These are phyloP conservation scores for Poecilobothrus nobilitatus DNA, from an alignment of 2,888 invertebrate genomes.

Conservation along the genomic window DNA sequence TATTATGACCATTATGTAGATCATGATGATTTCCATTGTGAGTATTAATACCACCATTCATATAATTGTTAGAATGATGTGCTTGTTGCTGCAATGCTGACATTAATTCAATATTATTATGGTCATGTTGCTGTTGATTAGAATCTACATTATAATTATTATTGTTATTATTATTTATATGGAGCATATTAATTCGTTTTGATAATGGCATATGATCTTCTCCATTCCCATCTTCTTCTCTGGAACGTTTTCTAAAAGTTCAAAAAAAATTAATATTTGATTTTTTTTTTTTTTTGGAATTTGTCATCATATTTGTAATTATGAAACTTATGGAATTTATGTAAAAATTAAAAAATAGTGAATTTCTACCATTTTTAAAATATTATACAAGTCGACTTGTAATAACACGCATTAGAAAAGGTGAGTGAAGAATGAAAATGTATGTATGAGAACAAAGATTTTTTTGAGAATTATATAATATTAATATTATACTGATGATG, in stretches of 20 bases:
- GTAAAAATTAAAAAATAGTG: too few species aligned
- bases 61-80: slow-evolving; percentile 9
- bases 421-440: too few species aligned
- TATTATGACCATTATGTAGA: slow-evolving; percentile 28
- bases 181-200: slow-evolving; percentile 82
- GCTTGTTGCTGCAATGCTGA: slow-evolving; percentile 10
- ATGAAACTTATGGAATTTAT: too few species aligned
- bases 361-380: too few species aligned
- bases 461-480: too few species aligned
- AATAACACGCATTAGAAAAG: too few species aligned
- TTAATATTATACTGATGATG: too few species aligned
- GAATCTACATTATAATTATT: slow-evolving; percentile 17
- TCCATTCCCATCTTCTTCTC: slow-evolving; percentile 63
- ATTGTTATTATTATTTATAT: slow-evolving; percentile 54
- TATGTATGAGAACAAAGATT: too few species aligned
- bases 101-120: slow-evolving; percentile 13
- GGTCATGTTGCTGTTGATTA: slow-evolving; percentile 16
- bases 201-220: slow-evolving; percentile 77
- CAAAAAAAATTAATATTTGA: slow-evolving; percentile 17
- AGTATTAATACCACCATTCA: slow-evolving; percentile 26
- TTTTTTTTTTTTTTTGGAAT: too few species aligned
- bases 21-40: slow-evolving; percentile 20
- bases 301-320: too few species aligned
- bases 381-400: too few species aligned
- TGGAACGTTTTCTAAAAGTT: slow-evolving; percentile 61